Base-by-base conservation (phyloP, 1,140 invertebrate species). In the Camponotus floridanus region DNA sequence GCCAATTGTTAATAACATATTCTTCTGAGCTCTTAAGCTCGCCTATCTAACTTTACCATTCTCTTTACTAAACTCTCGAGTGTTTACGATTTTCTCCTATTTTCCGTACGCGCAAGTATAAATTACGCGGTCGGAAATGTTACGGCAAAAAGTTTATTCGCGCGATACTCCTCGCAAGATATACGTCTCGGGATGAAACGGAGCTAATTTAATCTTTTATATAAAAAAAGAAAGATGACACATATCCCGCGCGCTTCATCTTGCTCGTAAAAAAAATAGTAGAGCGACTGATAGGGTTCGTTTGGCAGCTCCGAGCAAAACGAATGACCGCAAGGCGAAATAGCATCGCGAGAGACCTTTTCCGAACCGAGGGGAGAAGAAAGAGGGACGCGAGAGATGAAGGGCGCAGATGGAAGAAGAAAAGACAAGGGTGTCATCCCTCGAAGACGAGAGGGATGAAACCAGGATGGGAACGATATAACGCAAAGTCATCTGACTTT, bases 401-500 rank as follows among this genome's bases (percentile, higher is more conserved):
- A 59, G 61, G 9, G 51, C 36, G 3, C 15, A 48, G 21, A 7
- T 3, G 21, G 9, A 3, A n/a, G 39, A 8, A n/a, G 31, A 33
- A 26, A 73, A 67, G 33, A 62, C 68, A 18, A 36, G 59, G 31
- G 55, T 45, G 36, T 26, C 48, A 51, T 51, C 4, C 15, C 11
- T 11, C 55, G 21, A 73, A 42, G 65, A 81, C 8, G 4, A 3
- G 61, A n/a, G 42, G 42, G 1, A 31, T 11, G n/a, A 74, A 36
- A 18, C 36, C 15, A 62, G 68, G 76, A 70, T 7, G 31, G 31
- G 68, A 80, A 74, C 88, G 80, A 88, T 91, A 74, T 91, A 91
- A 92, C 88, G 91, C 87, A 86, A 59, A 81, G 90, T 85, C 91
- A 91, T 91, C 90, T 6, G 57, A 57, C 59, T 11, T n/a, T 26